Percentiles rank a stretch among this genome's conserved stretches.
These are phyloP conservation scores for Frankliniella fusca DNA, from an alignment of 2,888 invertebrate genomes.

Conservation along the genomic window DNA sequence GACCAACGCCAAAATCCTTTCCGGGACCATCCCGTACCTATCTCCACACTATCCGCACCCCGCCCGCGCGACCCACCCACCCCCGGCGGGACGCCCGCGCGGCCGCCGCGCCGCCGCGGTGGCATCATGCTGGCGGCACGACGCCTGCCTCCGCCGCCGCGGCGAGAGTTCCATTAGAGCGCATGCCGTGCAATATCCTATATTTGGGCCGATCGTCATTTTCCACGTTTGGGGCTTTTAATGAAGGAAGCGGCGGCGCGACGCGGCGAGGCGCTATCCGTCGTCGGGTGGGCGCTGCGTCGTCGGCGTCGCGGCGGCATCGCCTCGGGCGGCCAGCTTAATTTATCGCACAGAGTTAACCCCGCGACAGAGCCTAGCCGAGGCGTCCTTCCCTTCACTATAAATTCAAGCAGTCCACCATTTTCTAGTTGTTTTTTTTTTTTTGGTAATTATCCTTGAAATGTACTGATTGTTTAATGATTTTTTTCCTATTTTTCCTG, in stretches of 20 bases:
- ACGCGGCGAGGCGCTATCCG: neutral
- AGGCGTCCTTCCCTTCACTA: no score
- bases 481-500: no score
- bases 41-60: neutral
- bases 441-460: no score
- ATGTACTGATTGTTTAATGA: no score
- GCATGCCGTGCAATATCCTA: neutral
- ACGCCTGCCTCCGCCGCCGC: neutral
- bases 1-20: no score
- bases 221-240: conserved; percentile 18
- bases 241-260: conserved; percentile 4
- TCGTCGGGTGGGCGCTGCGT: neutral
- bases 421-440: no score
- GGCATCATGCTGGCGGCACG: neutral
- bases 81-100: no score
- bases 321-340: neutral
- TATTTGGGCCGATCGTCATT: conserved; percentile 6
- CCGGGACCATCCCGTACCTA: neutral
- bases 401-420: no score
- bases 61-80: neutral
- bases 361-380: no score
- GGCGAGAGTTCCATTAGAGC: neutral
- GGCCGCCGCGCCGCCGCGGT: neutral
- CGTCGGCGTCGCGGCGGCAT: neutral
- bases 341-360: no score